Conservation (phyloP, 2,113 vertebrate genomes). For the Pao palembangensis region DNA sequence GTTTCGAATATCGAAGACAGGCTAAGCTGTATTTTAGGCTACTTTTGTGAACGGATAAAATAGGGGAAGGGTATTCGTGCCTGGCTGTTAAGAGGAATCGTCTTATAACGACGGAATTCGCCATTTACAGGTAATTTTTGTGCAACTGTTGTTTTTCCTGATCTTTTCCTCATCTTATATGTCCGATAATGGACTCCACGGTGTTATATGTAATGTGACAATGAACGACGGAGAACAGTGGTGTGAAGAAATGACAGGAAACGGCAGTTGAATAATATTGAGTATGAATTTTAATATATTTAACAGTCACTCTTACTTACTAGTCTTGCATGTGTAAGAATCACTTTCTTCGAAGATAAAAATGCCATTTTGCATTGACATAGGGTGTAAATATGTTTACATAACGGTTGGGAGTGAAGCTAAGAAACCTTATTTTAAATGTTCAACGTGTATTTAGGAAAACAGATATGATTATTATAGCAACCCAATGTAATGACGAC, state of each 20-base stretch:
- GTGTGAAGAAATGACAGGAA: conserved; percentile 30
- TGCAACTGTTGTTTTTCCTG: background rate
- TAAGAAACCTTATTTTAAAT: too few species aligned
- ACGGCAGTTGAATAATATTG: background rate
- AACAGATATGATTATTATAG: too few species aligned
- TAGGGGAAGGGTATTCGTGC: conserved; percentile 71
- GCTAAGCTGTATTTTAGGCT: conserved; percentile 28
- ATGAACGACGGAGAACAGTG: conserved; percentile 5
- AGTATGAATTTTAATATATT: conserved; percentile 10
- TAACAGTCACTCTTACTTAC: background rate
- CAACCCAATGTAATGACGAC: too few species aligned
- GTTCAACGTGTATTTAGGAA: too few species aligned
- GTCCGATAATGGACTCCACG: conserved; percentile 29
- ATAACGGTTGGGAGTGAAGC: background rate
- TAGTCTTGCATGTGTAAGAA: too few species aligned
- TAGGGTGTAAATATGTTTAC: conserved; percentile 20
- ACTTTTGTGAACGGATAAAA: conserved; percentile 64
- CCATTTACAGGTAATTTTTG: conserved; percentile 65
- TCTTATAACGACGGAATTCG: conserved; percentile 54
- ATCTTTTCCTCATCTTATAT: background rate
- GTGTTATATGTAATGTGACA: background rate
- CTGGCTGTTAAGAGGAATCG: conserved; percentile 65
- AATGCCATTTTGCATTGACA: background rate
- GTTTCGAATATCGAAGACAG: conserved; percentile 3
- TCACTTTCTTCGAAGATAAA: accelerated